Evolutionary conservation across 2,888 invertebrate species (phyloP), one percentile per base, ranked within the genome.

Genomic region (Pilophorus perplexus): DNA sequence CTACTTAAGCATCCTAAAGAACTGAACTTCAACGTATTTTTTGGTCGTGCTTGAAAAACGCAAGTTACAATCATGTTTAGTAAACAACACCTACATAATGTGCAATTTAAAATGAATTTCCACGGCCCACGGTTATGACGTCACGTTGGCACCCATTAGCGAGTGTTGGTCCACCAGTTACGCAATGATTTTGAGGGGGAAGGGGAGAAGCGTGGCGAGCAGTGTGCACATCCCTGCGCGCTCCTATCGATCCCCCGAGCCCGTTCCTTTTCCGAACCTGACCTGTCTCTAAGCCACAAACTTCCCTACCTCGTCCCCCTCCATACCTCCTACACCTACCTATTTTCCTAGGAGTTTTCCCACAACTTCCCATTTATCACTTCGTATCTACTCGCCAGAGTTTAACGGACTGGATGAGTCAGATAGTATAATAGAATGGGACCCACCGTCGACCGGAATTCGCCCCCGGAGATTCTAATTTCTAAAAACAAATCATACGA

Each of bases 241-340:
- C 10, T 25, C 25, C 16, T 59, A 59, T 59, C 59, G 59, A 59
- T 59, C 59, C 42, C 5, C 20, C 3, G 6, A 48, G 5, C 42
- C 14, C 5, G 59, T 25, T 16, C 33, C 59, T 16, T 59, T 59
- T 59, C 42, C 59, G 18, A 59, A 59, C 59, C 59, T 59, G 59
- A 59, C 59, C 59, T 59, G 59, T 59, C 59, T 59, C 42, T 25
- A 23, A 57, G 40, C 37, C 37, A 23, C 8, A 40, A 40, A 22
- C 38, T 18, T 50, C 33, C 55, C 18, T 27, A 1, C n/a, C 50
- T 48, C 8, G 8, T 5, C 16, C 14, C 8, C 14, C 14, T 10
- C 42, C 42, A 42, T n/a, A 14, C 23, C 52, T 5, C 52, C n/a
- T 14, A 27, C 54, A n/a, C 33, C 22, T 12, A 4, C 16, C n/a